phyloP scores from a whole-genome alignment of 2,888 invertebrate genomes.

The Dilophus febrilis region DNA sequence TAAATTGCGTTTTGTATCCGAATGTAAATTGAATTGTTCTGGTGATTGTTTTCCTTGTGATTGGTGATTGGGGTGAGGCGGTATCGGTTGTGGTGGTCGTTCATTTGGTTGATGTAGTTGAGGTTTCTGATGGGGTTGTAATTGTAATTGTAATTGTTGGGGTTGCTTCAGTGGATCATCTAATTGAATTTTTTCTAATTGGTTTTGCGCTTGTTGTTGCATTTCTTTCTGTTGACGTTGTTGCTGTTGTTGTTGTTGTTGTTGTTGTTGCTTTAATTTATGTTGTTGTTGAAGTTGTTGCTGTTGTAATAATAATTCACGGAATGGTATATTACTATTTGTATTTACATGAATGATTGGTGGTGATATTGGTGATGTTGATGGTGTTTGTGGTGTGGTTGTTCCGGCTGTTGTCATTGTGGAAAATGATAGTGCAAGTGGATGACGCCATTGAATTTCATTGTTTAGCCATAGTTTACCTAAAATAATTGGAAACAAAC shows the following conservation, averaged over 20 bases:
- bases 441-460: conserved; percentile 11
- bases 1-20: no score
- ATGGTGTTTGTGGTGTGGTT: conserved; percentile 8
- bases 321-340: conserved; percentile 7
- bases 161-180: background rate
- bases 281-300: conserved; percentile 3
- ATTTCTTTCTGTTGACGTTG: conserved; percentile 1
- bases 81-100: background rate
- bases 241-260: conserved; percentile 5
- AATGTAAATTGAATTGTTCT: no score
- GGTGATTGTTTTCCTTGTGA: background rate
- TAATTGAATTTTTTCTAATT: no score
- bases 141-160: conserved; percentile 4
- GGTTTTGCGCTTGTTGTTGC: background rate
- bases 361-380: conserved; percentile 8
- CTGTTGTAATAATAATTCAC: conserved; percentile 10
- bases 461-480: conserved; percentile 9
- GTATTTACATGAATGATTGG: conserved; percentile 1
- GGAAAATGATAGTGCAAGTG: conserved; percentile 6
- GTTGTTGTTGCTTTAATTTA: conserved; percentile 4
- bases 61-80: no score
- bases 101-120: conserved; percentile 1
- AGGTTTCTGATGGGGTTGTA: conserved; percentile 3
- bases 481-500: conserved; percentile 5
- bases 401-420: conserved; percentile 8